These are phyloP conservation scores for Candidula unifasciata DNA, from an alignment of 2,888 invertebrate species.

Conservation along the genomic window DNA sequence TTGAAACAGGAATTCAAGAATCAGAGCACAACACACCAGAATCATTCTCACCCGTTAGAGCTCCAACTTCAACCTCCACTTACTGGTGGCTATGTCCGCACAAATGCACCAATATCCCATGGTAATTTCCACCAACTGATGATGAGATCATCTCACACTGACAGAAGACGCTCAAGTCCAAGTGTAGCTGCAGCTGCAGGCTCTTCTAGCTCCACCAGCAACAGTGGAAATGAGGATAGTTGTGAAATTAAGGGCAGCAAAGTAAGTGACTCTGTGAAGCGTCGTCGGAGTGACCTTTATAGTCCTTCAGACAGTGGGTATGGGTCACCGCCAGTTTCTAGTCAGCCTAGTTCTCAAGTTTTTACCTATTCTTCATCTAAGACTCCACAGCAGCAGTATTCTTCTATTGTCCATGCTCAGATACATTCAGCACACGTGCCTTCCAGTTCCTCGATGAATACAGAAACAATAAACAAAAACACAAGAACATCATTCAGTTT, in stretches of 20 bases:
- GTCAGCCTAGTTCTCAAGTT: conserved; percentile 18
- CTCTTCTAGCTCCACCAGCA: not conserved
- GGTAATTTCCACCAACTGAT: not conserved
- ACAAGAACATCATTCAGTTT: not conserved
- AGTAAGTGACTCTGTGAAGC: not conserved
- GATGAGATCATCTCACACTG: not conserved
- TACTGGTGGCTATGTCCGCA: not conserved
- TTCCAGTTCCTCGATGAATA: conserved; percentile 10
- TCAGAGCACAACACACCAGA: not conserved
- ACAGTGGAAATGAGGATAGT: conserved; percentile 25
- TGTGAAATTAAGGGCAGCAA: not conserved
- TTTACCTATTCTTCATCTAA: conserved; percentile 21
- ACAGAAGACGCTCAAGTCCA: conserved; percentile 43
- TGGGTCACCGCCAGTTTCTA: conserved; percentile 44
- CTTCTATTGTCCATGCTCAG: conserved; percentile 10
- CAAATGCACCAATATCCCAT: not conserved
- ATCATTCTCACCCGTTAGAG: not conserved
- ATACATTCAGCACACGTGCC: not conserved
- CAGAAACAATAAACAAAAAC: conserved; percentile 38
- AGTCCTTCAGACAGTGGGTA: conserved; percentile 52
- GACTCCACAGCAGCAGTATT: not conserved
- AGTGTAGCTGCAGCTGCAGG: not conserved
- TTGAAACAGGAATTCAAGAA: not conserved
- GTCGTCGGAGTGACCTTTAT: conserved; percentile 3
- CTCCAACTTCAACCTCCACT: not conserved